Conservation (phyloP, 2,888 invertebrate species). For the Scelioninae gen. 1 region DNA sequence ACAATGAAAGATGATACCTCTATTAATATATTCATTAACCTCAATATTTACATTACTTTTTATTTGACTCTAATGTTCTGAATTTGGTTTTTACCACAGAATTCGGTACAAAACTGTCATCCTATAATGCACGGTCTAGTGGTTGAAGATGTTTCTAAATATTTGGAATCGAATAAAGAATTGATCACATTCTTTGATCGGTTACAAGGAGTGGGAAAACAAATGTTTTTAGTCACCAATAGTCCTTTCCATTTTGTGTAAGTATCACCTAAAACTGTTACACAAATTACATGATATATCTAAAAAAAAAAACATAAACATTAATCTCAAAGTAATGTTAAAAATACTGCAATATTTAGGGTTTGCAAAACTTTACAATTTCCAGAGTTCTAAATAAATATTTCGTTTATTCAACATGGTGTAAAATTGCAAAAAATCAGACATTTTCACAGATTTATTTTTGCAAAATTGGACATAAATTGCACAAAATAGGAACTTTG, state of each 20-base stretch:
- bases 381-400: no score
- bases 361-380: no score
- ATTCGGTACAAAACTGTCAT: conserved; percentile 94
- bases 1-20: background rate
- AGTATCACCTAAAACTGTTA: conserved; percentile 81
- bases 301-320: no score
- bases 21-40: background rate
- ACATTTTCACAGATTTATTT: no score
- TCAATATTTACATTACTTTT: background rate
- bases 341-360: no score
- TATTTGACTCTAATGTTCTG: background rate
- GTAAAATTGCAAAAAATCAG: no score
- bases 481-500: no score
- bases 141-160: conserved; percentile 91
- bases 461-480: no score
- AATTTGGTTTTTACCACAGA: conserved; percentile 85
- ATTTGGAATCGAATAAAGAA: conserved; percentile 90
- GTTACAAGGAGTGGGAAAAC: conserved; percentile 90
- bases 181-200: conserved; percentile 91
- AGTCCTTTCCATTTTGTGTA: conserved; percentile 98
- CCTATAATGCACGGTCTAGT: conserved; percentile 95
- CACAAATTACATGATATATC: no score
- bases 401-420: no score
- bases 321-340: no score
- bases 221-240: conserved; percentile 97